Evolutionary conservation across 2,888 invertebrate genomes (phyloP).

Genomic region (Clivina fossor): DNA sequence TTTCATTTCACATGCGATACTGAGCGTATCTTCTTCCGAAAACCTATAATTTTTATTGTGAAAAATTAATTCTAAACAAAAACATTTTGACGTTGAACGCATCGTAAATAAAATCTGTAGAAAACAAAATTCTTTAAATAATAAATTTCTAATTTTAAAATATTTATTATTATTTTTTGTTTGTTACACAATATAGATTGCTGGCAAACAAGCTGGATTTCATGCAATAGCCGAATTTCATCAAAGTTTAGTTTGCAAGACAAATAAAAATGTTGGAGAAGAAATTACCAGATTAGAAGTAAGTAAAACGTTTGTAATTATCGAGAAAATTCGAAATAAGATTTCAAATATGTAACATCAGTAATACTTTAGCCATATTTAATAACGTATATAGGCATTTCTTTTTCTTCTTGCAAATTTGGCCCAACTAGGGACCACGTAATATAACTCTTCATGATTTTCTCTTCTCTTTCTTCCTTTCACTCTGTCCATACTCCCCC

Average conservation of each 20-base stretch:
- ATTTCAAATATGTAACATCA: no score
- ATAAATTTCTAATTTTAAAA: constrained; percentile 3
- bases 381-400: no score
- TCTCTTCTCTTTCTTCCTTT: no score
- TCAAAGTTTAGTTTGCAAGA: constrained; percentile 81
- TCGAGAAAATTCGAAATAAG: no score
- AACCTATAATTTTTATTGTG: not conserved
- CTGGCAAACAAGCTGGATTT: constrained; percentile 85
- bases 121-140: constrained; percentile 11
- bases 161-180: constrained; percentile 15
- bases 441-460: no score
- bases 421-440: no score
- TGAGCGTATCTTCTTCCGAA: not conserved
- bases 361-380: no score
- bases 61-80: not conserved
- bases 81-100: constrained; percentile 1
- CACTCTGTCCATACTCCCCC: no score
- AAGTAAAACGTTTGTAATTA: constrained; percentile 38
- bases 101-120: not conserved
- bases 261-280: constrained; percentile 80
- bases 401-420: no score
- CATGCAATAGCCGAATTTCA: constrained; percentile 87
- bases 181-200: constrained; percentile 57
- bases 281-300: constrained; percentile 83
- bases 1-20: not conserved